Conservation (phyloP, 2,113 vertebrate species). For the Sakesphorus luctuosus region DNA sequence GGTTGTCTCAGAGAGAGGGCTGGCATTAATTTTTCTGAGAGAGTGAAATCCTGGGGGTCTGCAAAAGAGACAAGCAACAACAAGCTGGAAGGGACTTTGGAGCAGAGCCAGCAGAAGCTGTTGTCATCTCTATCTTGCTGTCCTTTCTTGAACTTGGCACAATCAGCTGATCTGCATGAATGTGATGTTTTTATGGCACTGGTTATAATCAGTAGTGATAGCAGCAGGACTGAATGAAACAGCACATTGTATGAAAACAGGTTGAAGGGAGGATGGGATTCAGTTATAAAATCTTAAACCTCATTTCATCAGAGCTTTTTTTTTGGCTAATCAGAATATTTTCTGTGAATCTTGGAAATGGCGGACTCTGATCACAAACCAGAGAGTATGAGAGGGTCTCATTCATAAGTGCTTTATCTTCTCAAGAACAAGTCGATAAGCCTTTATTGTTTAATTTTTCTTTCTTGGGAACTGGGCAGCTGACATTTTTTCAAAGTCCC, state of each 20-base stretch:
- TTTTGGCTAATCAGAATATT: constrained; percentile 62
- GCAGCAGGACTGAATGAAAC: not conserved
- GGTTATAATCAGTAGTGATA: constrained; percentile 47
- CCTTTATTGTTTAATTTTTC: constrained; percentile 73
- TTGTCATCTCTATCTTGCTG: constrained; percentile 56
- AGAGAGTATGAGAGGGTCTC: constrained; percentile 50
- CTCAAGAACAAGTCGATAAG: constrained; percentile 69
- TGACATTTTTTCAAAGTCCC: constrained; percentile 73
- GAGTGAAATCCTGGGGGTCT: constrained; percentile 23
- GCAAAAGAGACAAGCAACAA: constrained; percentile 33
- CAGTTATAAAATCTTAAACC: constrained; percentile 46
- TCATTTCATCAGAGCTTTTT: constrained; percentile 32
- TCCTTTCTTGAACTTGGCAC: constrained; percentile 71
- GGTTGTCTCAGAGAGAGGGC: not conserved
- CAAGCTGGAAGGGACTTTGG: constrained; percentile 34
- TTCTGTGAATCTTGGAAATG: constrained; percentile 53
- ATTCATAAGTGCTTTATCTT: constrained; percentile 69
- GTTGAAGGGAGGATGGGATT: constrained; percentile 29
- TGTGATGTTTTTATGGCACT: constrained; percentile 63
- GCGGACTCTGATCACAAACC: constrained; percentile 59
- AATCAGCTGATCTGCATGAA: constrained; percentile 64
- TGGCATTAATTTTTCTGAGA: not conserved
- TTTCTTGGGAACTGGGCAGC: constrained; percentile 67
- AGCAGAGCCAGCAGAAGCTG: constrained; percentile 46
- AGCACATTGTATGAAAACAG: constrained; percentile 41